These are phyloP conservation scores for Dendrolimus houi DNA, from an alignment of 2,888 invertebrate genomes.

Conservation along the genomic window DNA sequence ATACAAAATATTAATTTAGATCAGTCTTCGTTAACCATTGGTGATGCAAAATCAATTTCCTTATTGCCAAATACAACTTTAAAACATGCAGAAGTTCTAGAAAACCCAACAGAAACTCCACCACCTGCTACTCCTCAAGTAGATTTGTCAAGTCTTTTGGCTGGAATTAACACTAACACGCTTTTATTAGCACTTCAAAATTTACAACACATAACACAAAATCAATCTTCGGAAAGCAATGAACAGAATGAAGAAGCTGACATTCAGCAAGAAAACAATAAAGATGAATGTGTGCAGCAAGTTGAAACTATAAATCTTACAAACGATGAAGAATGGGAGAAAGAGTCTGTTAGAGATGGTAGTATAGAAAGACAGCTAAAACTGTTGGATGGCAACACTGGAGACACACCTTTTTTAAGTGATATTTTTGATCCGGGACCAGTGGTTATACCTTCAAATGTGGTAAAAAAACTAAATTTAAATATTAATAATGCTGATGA, in stretches of 20 bases:
- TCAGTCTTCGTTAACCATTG: constrained; percentile 1
- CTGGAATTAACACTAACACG: constrained; percentile 59
- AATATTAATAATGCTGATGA: constrained; percentile 37
- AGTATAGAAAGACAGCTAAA: constrained; percentile 57
- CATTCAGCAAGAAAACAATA: constrained; percentile 11
- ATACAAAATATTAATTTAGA: background rate
- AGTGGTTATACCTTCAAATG: constrained; percentile 37
- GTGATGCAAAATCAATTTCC: constrained; percentile 6
- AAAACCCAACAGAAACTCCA: constrained; percentile 5
- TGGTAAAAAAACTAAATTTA: constrained; percentile 46
- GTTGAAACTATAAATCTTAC: constrained; percentile 61
- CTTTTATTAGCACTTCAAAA: constrained; percentile 60
- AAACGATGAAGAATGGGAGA: constrained; percentile 66
- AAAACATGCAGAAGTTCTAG: constrained; percentile 6
- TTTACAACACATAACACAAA: constrained; percentile 51
- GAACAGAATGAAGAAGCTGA: constrained; percentile 14
- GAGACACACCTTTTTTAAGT: constrained; percentile 63
- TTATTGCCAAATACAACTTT: background rate
- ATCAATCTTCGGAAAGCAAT: constrained; percentile 15
- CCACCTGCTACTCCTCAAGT: constrained; percentile 21
- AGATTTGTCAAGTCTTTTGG: constrained; percentile 47
- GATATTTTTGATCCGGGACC: constrained; percentile 70
- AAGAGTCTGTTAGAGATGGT: constrained; percentile 52
- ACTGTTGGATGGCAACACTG: constrained; percentile 49
- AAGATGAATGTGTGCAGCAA: constrained; percentile 14